A percentile compares a stretch with the other conserved stretches of the same genome.
Evolutionary conservation across 2,888 invertebrate species (phyloP).

Genomic region (Danaus chrysippus): DNA sequence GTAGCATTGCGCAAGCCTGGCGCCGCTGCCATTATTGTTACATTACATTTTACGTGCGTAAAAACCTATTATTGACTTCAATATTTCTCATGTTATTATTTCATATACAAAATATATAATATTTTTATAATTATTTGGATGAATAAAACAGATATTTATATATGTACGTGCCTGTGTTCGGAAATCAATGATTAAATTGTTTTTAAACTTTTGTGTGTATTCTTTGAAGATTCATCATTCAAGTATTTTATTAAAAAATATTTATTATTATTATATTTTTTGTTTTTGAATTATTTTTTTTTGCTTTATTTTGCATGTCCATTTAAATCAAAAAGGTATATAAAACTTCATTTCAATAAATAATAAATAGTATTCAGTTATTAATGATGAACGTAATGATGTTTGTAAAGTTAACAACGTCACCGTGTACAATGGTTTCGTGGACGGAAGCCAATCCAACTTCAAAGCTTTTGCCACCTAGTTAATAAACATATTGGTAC

Average conservation of each 20-base stretch:
- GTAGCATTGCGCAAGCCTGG: slow-evolving; percentile 46
- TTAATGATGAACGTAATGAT: slow-evolving; percentile 19
- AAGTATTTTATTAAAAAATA: no score
- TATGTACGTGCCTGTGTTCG: no score
- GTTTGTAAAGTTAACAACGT: slow-evolving; percentile 37
- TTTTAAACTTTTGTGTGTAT: no score
- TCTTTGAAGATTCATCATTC: no score
- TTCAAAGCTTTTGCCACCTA: slow-evolving; percentile 64
- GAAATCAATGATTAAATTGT: no score
- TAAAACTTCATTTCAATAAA: neutral
- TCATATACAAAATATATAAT: neutral
- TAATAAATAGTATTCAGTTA: neutral
- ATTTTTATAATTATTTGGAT: no score
- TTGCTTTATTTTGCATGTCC: no score
- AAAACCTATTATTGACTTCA: slow-evolving; percentile 24
- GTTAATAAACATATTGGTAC: slow-evolving; percentile 52
- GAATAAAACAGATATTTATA: no score
- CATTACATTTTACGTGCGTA: slow-evolving; percentile 40
- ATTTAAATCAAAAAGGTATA: no score
- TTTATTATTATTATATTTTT: no score
- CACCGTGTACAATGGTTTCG: slow-evolving; percentile 39
- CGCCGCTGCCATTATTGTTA: slow-evolving; percentile 62
- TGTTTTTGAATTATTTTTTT: no score
- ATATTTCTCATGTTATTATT: slow-evolving; percentile 8
- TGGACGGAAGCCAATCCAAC: slow-evolving; percentile 60